Base-by-base conservation (phyloP, 2,888 invertebrate species). In the Standfussiana lucernea region DNA sequence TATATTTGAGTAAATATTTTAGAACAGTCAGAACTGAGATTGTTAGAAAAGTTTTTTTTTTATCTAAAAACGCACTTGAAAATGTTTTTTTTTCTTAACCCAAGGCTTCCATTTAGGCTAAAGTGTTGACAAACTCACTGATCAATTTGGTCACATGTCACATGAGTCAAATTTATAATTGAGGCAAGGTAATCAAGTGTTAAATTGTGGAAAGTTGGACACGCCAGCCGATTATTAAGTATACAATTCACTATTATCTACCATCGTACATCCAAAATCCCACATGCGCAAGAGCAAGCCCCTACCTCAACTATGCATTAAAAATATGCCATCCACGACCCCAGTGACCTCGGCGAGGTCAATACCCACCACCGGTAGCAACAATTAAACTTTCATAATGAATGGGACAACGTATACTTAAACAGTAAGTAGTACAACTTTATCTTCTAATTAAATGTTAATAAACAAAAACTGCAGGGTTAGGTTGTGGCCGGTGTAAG, bases 401-500 rank as follows among this genome's bases (percentile, higher is more conserved):
- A 92, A 91, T 92, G 91, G 88, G 90, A 91, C 91, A 89, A 85
- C 89, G 85, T 88, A 80, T 83, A 83, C 77, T 88, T 88, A 87
- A 71, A 68, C 75, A 76, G 86, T 89, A 88, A 88, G 88, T 91
- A 92, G 90, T 92, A 92, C 90, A 91, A 93, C 93, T 94, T 92
- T 93, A 94, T 94, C 93, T 93, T 93, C 93, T 95, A 94, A 94
- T 95, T 95, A 95, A 95, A 95, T 94, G 95, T 90, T 94, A 94
- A 93, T 95, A 93, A 94, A 95, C 94, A 95, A 95, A 95, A 95
- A 95, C 92, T 91, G 86, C 82, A 84, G 83, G 82, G 84, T 90
- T 91, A 85, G 84, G 81, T 65, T 84, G 80, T 15, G 82, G 40
- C 18, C 62, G 88, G 89, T 82, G 66, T 75, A 74, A 90, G 90